Evolutionary conservation across 2,888 invertebrate species (phyloP), one percentile per base, ranked within the genome.

Genomic region (Graphium colonna): DNA sequence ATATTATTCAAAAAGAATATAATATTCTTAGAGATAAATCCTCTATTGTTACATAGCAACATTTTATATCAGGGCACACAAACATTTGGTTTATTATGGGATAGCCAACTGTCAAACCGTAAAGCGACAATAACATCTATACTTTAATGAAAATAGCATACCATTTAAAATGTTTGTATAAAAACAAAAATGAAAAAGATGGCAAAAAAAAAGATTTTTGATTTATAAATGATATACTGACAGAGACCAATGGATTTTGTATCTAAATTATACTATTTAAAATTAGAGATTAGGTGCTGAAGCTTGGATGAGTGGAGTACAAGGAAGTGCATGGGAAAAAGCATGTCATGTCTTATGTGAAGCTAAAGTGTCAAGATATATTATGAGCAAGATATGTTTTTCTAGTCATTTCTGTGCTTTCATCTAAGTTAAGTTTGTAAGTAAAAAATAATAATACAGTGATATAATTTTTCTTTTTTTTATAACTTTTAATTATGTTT

Each of bases 91-190:
- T 54, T 42, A 45, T 21, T 21, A 46, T 3, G 55, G 73, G 74
- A 77, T 77, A 76, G 74, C 69, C 69, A 71, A 71, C 69, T 67
- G 65, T 64, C 55, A 68, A 72, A 71, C n/a, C 69, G 76, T 73
- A 73, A 77, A 68, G 71, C 72, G 75, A 72, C 77, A 77, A 59
- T 61, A 58, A 60, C 58, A 62, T 65, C 73, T 74, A 71, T 65
- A 66, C 55, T 68, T 69, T 61, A 77, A 77, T 78, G 77, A 16
- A 10, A n/a, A n/a, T n/a, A n/a, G n/a, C 36, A 28, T 13, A 33
- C 9, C 9, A 33, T 33, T 33, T 33, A 5, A 33, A 33, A 36
- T 38, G 67, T 71, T 69, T 75, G 75, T n/a, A n/a, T 73, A 67
- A 77, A 79, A 77, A 77, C 68, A 77, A 75, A 70, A 52, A 42